Evolutionary conservation across 1,140 invertebrate genomes (phyloP).

Genomic region (Sitobion miscanthi): DNA sequence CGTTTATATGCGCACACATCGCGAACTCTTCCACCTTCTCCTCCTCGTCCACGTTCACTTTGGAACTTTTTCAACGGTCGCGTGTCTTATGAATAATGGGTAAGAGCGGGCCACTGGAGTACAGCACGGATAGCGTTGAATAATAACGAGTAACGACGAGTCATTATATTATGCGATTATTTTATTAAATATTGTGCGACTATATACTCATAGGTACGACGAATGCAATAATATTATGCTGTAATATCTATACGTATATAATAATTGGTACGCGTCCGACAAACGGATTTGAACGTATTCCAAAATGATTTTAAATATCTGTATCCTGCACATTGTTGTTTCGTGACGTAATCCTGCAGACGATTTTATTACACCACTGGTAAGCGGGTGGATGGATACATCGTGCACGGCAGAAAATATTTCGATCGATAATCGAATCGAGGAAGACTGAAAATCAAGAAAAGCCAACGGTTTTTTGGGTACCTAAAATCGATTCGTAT

Average conservation of each 20-base stretch:
- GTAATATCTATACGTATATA: not conserved
- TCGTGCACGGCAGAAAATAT: no score
- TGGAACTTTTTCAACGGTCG: conserved; percentile 32
- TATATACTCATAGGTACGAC: not conserved
- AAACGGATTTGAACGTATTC: conserved; percentile 35
- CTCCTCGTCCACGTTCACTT: not conserved
- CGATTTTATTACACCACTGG: not conserved
- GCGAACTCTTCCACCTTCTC: not conserved
- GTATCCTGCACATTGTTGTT: not conserved
- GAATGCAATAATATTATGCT: not conserved
- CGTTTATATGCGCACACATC: not conserved
- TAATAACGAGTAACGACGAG: conserved; percentile 9
- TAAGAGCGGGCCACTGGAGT: not conserved
- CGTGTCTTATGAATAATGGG: conserved; percentile 24
- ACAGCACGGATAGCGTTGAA: not conserved
- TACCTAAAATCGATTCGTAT: not conserved
- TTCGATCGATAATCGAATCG: not conserved
- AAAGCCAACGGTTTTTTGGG: not conserved
- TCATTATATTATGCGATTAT: not conserved
- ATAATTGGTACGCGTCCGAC: not conserved
- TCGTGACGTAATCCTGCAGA: not conserved
- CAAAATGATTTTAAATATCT: conserved; percentile 23
- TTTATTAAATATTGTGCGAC: not conserved
- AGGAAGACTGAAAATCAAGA: not conserved
- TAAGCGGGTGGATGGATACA: no score